Evolutionary conservation across 1,140 invertebrate species (phyloP), one percentile per base, ranked within the genome.

Genomic region (Drosophila orena): DNA sequence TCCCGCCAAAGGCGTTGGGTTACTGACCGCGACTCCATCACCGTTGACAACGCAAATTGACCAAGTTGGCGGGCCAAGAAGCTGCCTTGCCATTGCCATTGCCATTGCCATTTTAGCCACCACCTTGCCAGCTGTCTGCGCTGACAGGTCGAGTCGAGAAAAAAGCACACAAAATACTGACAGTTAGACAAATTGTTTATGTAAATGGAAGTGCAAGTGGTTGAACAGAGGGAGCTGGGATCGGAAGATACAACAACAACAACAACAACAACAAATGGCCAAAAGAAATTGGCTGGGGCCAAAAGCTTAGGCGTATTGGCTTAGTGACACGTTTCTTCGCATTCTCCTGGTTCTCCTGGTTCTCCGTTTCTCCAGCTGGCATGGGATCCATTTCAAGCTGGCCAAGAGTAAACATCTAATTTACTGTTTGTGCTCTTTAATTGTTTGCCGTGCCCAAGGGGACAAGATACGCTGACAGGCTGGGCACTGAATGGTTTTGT

Each of bases 101-200:
- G n/a, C n/a, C n/a, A n/a, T 10, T 7, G 22, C 22, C 44, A 47
- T 42, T 8, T 30, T 15, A 34, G 30, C 15, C 50, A 27, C 35
- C 37, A 30, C 30, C 30, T 30, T 20, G 30, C 20, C 38, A 47
- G 58, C 59, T 88, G 83, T 88, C 77, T 81, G 44, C 47, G 58
- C 65, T 46, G 83, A 88, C 83, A 76, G 83, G 49, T 59, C 72
- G 59, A 69, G 46, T 56, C 60, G 55, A 79, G 73, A 38, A 79
- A 81, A 74, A 79, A 81, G 79, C 70, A 83, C 84, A 88, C 79
- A 78, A 89, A 83, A 79, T 60, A 77, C 71, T 78, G 84, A 83
- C 84, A 84, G 76, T 73, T 76, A 83, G 83, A 88, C 83, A 88
- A 88, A 89, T 89, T 88, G 83, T 76, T 89, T 89, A 79, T 83